Evolutionary conservation across 2,888 invertebrate species (phyloP).

Genomic region (Mermis nigrescens): DNA sequence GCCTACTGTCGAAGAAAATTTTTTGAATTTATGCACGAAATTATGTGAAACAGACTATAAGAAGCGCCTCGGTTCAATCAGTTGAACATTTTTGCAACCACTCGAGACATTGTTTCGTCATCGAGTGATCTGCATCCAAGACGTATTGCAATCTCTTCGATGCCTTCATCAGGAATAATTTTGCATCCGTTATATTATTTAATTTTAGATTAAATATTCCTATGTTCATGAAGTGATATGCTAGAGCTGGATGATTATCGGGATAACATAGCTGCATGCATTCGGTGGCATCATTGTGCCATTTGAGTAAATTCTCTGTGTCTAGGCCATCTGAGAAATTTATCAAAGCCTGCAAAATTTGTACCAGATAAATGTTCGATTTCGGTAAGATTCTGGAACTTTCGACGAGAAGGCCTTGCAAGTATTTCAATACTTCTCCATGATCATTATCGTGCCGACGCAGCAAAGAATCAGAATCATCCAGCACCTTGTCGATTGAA

Average conservation of each 20-base stretch:
- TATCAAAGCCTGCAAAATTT: constrained; percentile 6
- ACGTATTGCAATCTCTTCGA: constrained; percentile 3
- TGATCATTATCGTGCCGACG: constrained; percentile 13
- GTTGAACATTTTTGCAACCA: neutral
- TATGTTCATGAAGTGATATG: constrained; percentile 20
- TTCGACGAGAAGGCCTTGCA: neutral
- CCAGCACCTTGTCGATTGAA: too few species aligned
- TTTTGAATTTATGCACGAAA: too few species aligned
- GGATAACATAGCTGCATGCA: constrained; percentile 25
- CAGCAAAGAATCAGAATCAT: too few species aligned
- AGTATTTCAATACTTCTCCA: neutral
- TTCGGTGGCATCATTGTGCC: constrained; percentile 20
- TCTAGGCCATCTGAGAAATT: constrained; percentile 13
- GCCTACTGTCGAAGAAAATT: too few species aligned
- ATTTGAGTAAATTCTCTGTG: constrained; percentile 15
- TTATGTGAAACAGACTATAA: too few species aligned
- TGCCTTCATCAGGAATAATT: constrained; percentile 4
- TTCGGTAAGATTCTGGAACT: neutral
- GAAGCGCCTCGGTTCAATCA: too few species aligned
- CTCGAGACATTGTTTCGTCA: neutral
- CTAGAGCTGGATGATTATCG: constrained; percentile 24
- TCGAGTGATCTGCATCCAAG: constrained; percentile 1
- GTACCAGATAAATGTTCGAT: constrained; percentile 7
- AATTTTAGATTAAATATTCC: constrained; percentile 6
- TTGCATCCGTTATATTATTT: neutral